These are phyloP conservation scores for Euura lappo DNA, from an alignment of 1,140 invertebrate genomes.

Conservation along the genomic window DNA sequence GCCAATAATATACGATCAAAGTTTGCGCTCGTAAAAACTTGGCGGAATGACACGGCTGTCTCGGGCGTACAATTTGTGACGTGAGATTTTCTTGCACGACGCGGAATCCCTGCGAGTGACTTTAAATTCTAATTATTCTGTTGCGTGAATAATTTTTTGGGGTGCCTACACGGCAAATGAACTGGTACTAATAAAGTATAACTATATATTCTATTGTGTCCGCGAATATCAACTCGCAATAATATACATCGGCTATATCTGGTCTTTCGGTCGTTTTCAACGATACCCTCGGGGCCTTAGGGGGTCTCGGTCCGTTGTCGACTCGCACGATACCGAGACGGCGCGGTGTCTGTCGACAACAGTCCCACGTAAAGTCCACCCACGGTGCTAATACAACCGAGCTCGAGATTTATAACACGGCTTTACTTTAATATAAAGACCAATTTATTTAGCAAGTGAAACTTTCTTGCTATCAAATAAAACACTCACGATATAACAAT, in stretches of 20 bases:
- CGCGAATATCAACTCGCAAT: no score
- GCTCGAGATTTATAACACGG: conserved; percentile 48
- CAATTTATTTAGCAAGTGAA: conserved; percentile 45
- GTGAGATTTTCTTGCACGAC: background rate
- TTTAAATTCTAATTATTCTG: conserved; percentile 46
- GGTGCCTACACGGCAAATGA: conserved; percentile 27
- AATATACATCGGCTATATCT: background rate
- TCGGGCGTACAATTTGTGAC: background rate
- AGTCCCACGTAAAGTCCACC: conserved; percentile 47
- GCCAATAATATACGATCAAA: no score
- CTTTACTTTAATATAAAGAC: conserved; percentile 50
- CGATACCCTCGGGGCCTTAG: background rate
- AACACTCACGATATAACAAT: no score
- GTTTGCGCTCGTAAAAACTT: no score
- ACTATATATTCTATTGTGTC: background rate
- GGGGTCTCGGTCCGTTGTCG: background rate
- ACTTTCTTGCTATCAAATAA: conserved; percentile 22
- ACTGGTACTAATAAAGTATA: conserved; percentile 25
- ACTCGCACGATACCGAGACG: background rate
- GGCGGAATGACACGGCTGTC: no score
- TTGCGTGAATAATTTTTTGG: conserved; percentile 29
- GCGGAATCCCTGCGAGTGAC: conserved; percentile 10
- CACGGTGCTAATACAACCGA: conserved; percentile 50
- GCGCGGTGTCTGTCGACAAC: conserved; percentile 18
- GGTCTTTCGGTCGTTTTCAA: conserved; percentile 9